Evolutionary conservation across 2,797 vertebrate species (phyloP), one percentile per base, ranked within the genome.

Genomic region (Ataeniobius toweri): DNA sequence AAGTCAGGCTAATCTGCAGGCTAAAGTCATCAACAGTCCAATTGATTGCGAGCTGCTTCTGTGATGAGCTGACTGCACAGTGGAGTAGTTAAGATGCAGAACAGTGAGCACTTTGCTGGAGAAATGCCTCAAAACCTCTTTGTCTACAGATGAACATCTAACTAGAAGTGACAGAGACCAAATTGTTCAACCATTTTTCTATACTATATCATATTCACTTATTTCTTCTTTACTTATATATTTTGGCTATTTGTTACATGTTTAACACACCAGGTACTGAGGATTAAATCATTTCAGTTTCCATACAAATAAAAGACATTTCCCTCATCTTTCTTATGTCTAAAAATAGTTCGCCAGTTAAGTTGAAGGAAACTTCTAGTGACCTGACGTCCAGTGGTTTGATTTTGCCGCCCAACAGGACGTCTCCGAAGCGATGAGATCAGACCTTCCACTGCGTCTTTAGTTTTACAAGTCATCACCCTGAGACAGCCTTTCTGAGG

Each of bases 21-120:
- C 90, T 71, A 83, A 89, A 92, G 87, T 90, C 91, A 81, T 86
- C 83, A 81, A 74, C 73, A 89, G 87, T 83, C 84, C 87, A 18
- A 89, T 84, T 88, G 88, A 90, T 89, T 90, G 86, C 75, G 85
- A 84, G 82, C 82, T 86, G 78, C 56, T 81, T 88, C 79, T 77
- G 72, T 89, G 86, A 91, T 78, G 81, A 77, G 88, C 76, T 77
- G 78, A 67, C 75, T 88, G 39, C 76, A 71, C 68, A 13, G 51
- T 6, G 58, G 50, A 77, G 46, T 51, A 71, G 59, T 81, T 80
- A n/a, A 41, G 31, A 80, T 82, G 75, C 46, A 74, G 56, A 7
- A 53, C 10, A 69, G 68, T 59, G 44, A 85, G 70, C 6, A 55
- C 13, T 61, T 70, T 55, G 70, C 5, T 26, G 53, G 9, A 74